Conservation (phyloP, 2,797 vertebrate genomes). For the Tamandua tetradactyla region DNA sequence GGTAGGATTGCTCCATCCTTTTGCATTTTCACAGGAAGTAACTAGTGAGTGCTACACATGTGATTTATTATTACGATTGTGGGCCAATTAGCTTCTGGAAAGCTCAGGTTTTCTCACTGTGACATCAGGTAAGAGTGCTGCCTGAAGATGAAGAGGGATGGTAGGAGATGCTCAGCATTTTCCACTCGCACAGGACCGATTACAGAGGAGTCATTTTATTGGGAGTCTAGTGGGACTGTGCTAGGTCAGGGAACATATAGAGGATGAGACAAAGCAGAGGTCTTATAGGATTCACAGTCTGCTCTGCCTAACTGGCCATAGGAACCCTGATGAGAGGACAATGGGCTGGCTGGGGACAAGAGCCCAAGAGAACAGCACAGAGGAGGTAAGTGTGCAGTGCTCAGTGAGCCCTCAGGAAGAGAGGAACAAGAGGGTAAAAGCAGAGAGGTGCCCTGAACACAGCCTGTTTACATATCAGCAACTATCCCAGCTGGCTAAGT, state of each 20-base stretch:
- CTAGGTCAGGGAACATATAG: too few species aligned
- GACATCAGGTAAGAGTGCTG: background rate
- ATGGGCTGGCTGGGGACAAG: background rate
- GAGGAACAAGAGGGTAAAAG: background rate
- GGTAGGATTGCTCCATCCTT: background rate
- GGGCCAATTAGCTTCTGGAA: background rate
- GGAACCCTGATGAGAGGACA: background rate
- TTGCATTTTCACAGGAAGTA: background rate
- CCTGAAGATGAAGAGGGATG: too few species aligned
- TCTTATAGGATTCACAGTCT: background rate
- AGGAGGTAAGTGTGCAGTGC: rapidly evolving
- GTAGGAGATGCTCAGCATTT: background rate
- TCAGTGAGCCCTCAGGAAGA: background rate
- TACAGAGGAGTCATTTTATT: background rate
- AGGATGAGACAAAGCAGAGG: background rate
- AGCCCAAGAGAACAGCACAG: background rate
- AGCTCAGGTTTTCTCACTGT: background rate
- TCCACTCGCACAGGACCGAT: background rate
- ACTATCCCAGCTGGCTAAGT: rapidly evolving
- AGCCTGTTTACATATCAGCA: too few species aligned
- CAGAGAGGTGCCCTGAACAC: background rate
- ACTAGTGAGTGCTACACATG: background rate
- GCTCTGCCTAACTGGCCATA: background rate
- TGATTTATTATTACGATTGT: rapidly evolving
- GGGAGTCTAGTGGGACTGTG: too few species aligned